Percentiles rank a stretch among this genome's conserved stretches.
Conservation (phyloP, 2,888 invertebrate genomes). For the Keiferia lycopersicella region DNA sequence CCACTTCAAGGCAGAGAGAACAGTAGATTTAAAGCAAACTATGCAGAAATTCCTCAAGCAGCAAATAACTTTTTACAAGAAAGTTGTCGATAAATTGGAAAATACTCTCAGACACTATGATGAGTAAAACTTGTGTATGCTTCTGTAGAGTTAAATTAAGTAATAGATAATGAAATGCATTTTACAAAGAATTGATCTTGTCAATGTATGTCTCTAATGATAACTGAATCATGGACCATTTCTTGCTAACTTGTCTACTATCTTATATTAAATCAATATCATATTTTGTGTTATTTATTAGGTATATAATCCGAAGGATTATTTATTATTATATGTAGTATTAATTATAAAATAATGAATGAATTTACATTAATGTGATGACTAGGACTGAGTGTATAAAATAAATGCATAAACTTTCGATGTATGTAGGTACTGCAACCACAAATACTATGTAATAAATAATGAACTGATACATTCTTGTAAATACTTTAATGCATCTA, state of each 20-base stretch:
- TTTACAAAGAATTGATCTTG: constrained; percentile 23
- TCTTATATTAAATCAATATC: constrained; percentile 29
- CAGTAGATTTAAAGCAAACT: constrained; percentile 90
- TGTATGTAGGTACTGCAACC: constrained; percentile 13
- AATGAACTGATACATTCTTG: constrained; percentile 44
- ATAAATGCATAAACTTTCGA: constrained; percentile 30
- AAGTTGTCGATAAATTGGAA: constrained; percentile 88
- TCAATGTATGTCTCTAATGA: neutral
- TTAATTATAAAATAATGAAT: constrained; percentile 44
- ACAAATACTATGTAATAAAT: constrained; percentile 33
- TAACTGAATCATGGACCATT: constrained; percentile 29
- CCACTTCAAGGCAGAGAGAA: constrained; percentile 94
- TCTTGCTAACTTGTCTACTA: constrained; percentile 30
- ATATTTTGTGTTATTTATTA: constrained; percentile 30
- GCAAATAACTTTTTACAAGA: constrained; percentile 96
- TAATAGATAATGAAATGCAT: constrained; percentile 14
- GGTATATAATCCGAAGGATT: constrained; percentile 61
- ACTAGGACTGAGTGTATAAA: constrained; percentile 66
- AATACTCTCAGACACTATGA: constrained; percentile 75
- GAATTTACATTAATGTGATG: constrained; percentile 65
- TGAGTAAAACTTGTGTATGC: constrained; percentile 49
- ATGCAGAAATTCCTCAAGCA: constrained; percentile 93
- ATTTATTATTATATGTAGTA: constrained; percentile 39
- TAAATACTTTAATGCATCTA: constrained; percentile 62
- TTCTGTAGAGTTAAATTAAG: neutral